A percentile compares a stretch with the other conserved stretches of the same genome.
phyloP scores from a whole-genome alignment of 2,113 vertebrate genomes.

The Phaethon lepturus region DNA sequence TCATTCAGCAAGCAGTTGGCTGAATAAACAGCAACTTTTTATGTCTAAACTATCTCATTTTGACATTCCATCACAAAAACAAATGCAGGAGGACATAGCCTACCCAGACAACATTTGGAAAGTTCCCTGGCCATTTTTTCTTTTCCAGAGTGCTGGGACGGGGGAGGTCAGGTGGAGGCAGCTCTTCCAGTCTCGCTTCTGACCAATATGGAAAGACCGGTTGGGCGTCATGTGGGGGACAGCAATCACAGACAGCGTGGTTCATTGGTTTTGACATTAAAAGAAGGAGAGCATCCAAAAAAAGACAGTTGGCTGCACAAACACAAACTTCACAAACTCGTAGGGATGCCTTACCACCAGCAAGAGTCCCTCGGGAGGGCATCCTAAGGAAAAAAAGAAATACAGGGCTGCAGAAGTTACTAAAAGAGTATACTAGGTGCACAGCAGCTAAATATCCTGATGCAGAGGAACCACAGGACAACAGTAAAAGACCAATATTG shows the following conservation, averaged over 20 bases:
- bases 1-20: conserved; percentile 24
- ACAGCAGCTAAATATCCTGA: not conserved
- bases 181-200: not conserved
- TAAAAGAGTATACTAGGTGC: not conserved
- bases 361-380: not conserved
- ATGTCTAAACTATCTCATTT: not conserved
- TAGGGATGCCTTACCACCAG: not conserved
- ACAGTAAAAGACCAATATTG: conserved; percentile 23
- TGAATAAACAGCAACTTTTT: conserved; percentile 52
- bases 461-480: not conserved
- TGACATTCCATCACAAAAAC: conserved; percentile 7
- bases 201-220: not conserved
- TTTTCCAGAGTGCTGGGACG: not conserved
- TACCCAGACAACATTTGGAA: not conserved
- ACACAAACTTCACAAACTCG: not conserved
- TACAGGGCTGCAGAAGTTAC: not conserved
- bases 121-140: not conserved
- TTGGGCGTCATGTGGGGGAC: not conserved
- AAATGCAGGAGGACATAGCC: not conserved
- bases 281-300: not conserved
- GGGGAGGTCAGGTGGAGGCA: not conserved
- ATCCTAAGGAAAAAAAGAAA: not conserved
- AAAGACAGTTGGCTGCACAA: not conserved
- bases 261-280: not conserved
- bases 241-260: rapidly evolving